phyloP scores from a whole-genome alignment of 2,113 vertebrate genomes.

The Chamaetylas fuelleborni region DNA sequence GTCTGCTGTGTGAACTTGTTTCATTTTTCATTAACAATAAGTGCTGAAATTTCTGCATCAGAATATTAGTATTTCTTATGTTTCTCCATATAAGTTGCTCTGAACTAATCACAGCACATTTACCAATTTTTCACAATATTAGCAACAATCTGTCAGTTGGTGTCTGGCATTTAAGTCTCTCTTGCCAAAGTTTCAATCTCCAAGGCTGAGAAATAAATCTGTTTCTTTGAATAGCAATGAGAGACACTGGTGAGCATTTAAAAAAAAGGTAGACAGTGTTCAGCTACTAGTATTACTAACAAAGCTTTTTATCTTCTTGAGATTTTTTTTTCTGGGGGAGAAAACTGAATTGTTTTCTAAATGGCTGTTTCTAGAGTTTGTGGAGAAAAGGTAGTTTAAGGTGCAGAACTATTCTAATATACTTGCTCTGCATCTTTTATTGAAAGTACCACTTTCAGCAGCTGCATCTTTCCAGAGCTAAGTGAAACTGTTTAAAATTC shows the following conservation, averaged over 20 bases:
- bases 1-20: not conserved
- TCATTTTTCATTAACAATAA: not conserved
- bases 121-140: conserved; percentile 14
- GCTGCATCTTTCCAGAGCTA: not conserved
- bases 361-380: not conserved
- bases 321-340: not conserved
- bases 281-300: not conserved
- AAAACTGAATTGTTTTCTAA: conserved; percentile 22
- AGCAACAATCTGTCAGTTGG: not conserved
- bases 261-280: not conserved
- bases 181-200: conserved; percentile 55
- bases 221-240: conserved; percentile 59
- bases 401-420: not conserved
- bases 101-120: not conserved
- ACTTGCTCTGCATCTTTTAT: not conserved
- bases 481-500: conserved; percentile 4
- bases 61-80: not conserved
- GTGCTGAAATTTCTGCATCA: not conserved
- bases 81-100: not conserved
- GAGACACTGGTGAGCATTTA: conserved; percentile 3
- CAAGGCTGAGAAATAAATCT: conserved; percentile 60
- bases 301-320: not conserved
- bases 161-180: conserved; percentile 52
- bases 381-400: conserved; percentile 35
- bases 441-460: not conserved